Conservation (phyloP, 2,113 vertebrate species). For the Psophia crepitans region DNA sequence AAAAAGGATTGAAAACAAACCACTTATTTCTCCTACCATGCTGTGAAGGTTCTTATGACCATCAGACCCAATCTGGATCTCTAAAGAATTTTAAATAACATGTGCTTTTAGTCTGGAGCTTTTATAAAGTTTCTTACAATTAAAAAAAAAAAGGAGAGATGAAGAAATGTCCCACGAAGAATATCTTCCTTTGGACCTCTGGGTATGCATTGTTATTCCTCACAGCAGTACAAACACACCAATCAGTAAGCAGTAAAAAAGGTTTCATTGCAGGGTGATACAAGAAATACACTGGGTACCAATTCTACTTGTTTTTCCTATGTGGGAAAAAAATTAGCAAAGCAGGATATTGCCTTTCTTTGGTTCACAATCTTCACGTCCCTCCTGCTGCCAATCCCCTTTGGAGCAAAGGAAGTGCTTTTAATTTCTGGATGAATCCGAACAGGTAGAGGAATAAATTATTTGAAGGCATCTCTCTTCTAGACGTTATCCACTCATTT, state of each 20-base stretch:
- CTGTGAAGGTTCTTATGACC: background rate
- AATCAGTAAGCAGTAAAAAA: background rate
- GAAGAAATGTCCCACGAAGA: background rate
- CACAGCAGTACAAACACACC: no score
- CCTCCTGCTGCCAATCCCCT: background rate
- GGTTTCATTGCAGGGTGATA: background rate
- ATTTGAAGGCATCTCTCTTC: background rate
- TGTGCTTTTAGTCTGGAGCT: constrained; percentile 5
- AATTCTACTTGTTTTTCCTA: background rate
- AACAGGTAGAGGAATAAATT: background rate
- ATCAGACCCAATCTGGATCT: background rate
- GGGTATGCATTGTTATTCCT: background rate
- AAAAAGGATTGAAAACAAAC: constrained; percentile 30
- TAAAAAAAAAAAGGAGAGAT: background rate
- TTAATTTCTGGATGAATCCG: background rate
- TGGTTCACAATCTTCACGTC: background rate
- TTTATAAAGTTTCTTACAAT: background rate
- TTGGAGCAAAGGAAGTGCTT: background rate
- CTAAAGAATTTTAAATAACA: background rate
- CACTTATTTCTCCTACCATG: constrained; percentile 4
- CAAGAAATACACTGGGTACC: background rate
- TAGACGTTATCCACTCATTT: background rate
- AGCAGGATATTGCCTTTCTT: background rate
- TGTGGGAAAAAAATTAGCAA: background rate
- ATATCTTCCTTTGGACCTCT: background rate